Evolutionary conservation across 2,888 invertebrate species (phyloP), one percentile per base, ranked within the genome.

Genomic region (Noctua janthina): DNA sequence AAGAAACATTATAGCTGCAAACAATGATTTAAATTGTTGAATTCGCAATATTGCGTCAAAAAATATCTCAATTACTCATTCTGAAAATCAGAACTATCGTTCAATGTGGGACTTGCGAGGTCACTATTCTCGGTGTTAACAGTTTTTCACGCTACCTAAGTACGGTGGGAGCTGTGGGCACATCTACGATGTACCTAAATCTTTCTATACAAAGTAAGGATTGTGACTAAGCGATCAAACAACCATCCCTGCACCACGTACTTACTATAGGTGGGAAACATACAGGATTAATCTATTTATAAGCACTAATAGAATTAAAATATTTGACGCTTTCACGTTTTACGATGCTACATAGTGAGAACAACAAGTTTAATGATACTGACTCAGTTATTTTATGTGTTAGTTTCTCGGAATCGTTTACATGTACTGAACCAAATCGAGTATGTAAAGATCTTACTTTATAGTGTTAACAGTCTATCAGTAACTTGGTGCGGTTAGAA

Each of bases 311-410:
- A 74, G 39, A 74, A 20, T 51, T 85, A 68, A 81, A 74, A 81
- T 85, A 85, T 85, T 85, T 75, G 81, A 81, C 78, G 78, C 85
- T 78, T 82, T 72, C 76, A 78, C 68, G 66, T 75, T 81, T 85
- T 73, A 85, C 74, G 74, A 81, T 39, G 67, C 39, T 20, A 39
- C 71, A 74, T 84, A 56, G 84, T 84, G 85, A 78, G 77, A 85
- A 67, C 77, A 84, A 81, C 72, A 39, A 67, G 54, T 85, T 85
- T 85, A 85, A 85, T 81, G 85, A 39, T 23, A 74, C 49, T 43
- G 56, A 39, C 73, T 76, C 69, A 78, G 75, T 75, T 75, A 85
- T 64, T 85, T 81, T 81, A 81, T 75, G 69, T 35, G n/a, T 39
- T 51, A 46, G 62, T 46, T 81, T 73, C 75, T 70, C 66, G 4